A percentile compares a stretch with the other conserved stretches of the same genome.
These are phyloP conservation scores for Diachrysia chrysitis DNA, from an alignment of 2,888 invertebrate species.

Conservation along the genomic window DNA sequence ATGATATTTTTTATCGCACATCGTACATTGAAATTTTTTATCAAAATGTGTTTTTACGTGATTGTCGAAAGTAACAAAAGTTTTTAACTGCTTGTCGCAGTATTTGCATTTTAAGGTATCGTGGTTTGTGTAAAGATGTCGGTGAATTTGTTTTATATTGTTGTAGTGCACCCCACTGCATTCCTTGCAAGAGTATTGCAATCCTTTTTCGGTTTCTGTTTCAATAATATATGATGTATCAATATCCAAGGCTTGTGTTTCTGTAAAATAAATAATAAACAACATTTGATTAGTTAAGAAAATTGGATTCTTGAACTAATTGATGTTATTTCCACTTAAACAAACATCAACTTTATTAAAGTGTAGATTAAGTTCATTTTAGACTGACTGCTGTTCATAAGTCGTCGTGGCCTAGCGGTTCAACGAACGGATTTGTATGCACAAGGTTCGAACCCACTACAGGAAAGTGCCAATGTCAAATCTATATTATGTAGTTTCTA, in stretches of 20 bases:
- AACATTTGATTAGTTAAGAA: too few species aligned
- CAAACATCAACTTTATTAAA: too few species aligned
- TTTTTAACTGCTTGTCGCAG: constrained; percentile 18
- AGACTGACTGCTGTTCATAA: too few species aligned
- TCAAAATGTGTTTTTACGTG: constrained; percentile 13
- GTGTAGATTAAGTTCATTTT: too few species aligned
- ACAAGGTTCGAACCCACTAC: too few species aligned
- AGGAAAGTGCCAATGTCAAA: too few species aligned
- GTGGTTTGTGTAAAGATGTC: constrained; percentile 26
- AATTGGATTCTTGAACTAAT: too few species aligned
- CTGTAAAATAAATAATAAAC: constrained; percentile 25
- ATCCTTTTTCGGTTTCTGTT: neutral
- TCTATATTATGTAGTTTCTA: too few species aligned
- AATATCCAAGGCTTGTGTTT: neutral
- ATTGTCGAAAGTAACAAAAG: neutral
- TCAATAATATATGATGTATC: neutral
- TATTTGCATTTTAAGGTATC: constrained; percentile 21
- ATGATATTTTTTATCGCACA: constrained; percentile 19
- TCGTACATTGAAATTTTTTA: neutral
- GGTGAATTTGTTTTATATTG: constrained; percentile 6
- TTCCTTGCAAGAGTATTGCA: constrained; percentile 31
- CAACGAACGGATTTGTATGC: too few species aligned
- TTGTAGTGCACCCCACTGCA: constrained; percentile 29
- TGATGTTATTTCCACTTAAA: too few species aligned
- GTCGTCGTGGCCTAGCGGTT: too few species aligned